phyloP scores from a whole-genome alignment of 23 tunicate genomes.

The Clavelina lepadiformis region DNA sequence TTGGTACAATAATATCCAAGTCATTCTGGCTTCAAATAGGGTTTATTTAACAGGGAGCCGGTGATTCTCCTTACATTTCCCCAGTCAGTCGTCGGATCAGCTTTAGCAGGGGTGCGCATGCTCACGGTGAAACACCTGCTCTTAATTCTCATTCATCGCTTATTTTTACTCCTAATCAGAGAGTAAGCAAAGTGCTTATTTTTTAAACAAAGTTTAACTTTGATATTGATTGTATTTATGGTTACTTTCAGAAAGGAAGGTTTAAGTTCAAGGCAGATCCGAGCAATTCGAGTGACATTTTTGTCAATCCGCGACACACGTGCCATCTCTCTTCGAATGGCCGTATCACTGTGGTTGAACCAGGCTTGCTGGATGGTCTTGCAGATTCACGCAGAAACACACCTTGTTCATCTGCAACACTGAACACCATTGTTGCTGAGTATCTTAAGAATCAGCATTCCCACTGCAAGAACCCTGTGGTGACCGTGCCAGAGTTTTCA shows the following conservation, averaged over 20 bases:
- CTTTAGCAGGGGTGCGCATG: conserved; percentile 63
- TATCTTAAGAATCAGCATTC: conserved; percentile 68
- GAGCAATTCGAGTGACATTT: neutral
- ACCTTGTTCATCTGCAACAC: conserved; percentile 3
- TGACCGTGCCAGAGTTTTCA: conserved; percentile 90
- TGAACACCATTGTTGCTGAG: conserved; percentile 67
- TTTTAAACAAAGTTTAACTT: neutral
- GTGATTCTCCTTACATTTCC: conserved; percentile 8
- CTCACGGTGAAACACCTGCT: conserved; percentile 51
- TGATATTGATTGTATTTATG: neutral
- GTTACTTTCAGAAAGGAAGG: conserved; percentile 12
- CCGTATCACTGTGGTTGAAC: conserved; percentile 43
- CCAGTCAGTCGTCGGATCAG: conserved; percentile 28
- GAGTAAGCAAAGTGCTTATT: conserved; percentile 6
- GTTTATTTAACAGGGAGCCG: conserved; percentile 14
- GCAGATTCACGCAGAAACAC: neutral
- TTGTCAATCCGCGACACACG: neutral
- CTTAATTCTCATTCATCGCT: conserved; percentile 32
- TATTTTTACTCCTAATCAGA: conserved; percentile 29
- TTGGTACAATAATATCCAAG: no score
- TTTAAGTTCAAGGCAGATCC: conserved; percentile 7
- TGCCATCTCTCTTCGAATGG: conserved; percentile 34
- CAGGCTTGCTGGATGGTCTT: neutral
- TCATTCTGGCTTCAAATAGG: neutral
- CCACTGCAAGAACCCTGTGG: conserved; percentile 82